Evolutionary conservation across 2,797 vertebrate species (phyloP), one percentile per base, ranked within the genome.

Genomic region (Setipinna tenuifilis): DNA sequence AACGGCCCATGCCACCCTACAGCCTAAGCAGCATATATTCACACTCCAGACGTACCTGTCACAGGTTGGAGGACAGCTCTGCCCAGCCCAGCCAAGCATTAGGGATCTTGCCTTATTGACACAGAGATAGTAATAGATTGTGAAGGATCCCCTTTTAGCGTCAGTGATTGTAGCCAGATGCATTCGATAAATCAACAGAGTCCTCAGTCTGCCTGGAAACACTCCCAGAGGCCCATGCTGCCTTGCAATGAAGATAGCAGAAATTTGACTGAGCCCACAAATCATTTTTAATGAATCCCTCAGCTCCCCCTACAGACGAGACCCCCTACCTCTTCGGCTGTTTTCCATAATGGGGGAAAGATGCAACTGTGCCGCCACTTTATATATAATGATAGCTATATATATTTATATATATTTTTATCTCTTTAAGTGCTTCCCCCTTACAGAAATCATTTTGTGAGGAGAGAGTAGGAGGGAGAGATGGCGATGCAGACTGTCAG

Each of bases 281-380:
- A 92, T 93, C 68, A 87, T 86, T 92, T 93, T 89, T 91, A 92
- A 94, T 93, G 88, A 93, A 91, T 91, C 16, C 58, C 88, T 81
- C 84, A 85, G 65, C 87, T 85, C 35, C 84, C 48, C 31, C 65
- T 82, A n/a, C 48, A 83, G 21, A 86, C 82, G 54, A 61, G 3
- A 82, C 80, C 71, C 48, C 23, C 75, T 4, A 21, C 82, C 83
- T 81, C 48, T 57, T 86, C 62, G 44, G 81, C 83, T 68, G 82
- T 41, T 17, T 0, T n/a, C 78, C 28, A 54, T 31, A 68, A 78
- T 78, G 71, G 31, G 19, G 71, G 71, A 21, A 10, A 78, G 71
- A 78, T 78, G 71, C 71, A 78, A 78, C 71, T 44, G 31, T 44
- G 71, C 71, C 17, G 5, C 35, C 71, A 78, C 71, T 78, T 78